Evolutionary conservation across 2,888 invertebrate species (phyloP).

Genomic region (Philereme transversata): DNA sequence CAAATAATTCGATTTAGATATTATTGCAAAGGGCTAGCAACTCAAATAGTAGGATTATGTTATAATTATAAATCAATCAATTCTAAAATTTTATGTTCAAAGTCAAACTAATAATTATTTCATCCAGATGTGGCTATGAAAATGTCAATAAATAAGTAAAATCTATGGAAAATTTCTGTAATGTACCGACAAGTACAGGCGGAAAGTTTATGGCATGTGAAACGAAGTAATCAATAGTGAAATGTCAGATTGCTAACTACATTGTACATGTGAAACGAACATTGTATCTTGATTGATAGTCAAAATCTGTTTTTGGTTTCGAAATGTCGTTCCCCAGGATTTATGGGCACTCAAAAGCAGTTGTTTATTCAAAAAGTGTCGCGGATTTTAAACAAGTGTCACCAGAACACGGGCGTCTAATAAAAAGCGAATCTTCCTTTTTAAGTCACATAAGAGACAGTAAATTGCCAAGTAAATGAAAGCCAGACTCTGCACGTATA

Average conservation of each 20-base stretch:
- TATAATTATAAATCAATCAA: slow-evolving; percentile 27
- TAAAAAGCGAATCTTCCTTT: slow-evolving; percentile 23
- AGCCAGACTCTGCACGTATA: slow-evolving; percentile 34
- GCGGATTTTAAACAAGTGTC: slow-evolving; percentile 9
- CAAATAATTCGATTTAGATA: slow-evolving; percentile 7
- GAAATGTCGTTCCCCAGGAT: slow-evolving; percentile 14
- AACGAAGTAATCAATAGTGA: slow-evolving; percentile 18
- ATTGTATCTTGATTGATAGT: slow-evolving; percentile 7
- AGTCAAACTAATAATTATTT: slow-evolving; percentile 19
- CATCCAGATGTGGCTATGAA: slow-evolving; percentile 32
- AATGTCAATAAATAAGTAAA: slow-evolving; percentile 23
- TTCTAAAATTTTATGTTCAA: slow-evolving; percentile 19
- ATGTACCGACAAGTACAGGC: slow-evolving; percentile 8
- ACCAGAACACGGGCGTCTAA: slow-evolving; percentile 7
- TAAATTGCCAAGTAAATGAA: slow-evolving; percentile 28
- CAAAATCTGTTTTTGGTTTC: slow-evolving; percentile 14
- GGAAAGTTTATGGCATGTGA: slow-evolving; percentile 23
- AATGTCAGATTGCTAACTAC: slow-evolving; percentile 6
- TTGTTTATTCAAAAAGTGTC: slow-evolving; percentile 19
- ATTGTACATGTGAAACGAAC: not conserved
- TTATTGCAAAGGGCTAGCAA: slow-evolving; percentile 13
- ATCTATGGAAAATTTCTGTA: slow-evolving; percentile 25
- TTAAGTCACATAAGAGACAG: slow-evolving; percentile 14
- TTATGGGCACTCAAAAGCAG: slow-evolving; percentile 14
- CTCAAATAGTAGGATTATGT: slow-evolving; percentile 16